Base-by-base conservation (phyloP, 2,888 invertebrate species). In the Horisme vitalbata region DNA sequence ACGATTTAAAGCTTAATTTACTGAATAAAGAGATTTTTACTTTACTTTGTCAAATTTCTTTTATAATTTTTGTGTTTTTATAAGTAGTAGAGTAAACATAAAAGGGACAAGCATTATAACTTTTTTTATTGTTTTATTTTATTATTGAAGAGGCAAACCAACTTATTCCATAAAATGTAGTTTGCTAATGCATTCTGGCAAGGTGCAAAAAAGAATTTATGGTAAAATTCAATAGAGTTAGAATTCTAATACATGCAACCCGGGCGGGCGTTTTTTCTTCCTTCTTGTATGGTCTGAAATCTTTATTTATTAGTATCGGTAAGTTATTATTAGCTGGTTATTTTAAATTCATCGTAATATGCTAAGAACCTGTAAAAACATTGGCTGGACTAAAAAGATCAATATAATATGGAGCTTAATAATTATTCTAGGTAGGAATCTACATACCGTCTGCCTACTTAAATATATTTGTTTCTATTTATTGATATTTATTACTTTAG, bases 301-400 rank as follows among this genome's bases (percentile, higher is more conserved):
- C 88, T 87, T 89, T 89, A 88, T 89, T 87, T 89, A 89, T 88
- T 87, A 87, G 87, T 79, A 80, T 76, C 80, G 70, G 78, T 79
- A 84, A 83, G 83, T 82, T 84, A 84, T 84, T 77, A 82, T 78
- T 71, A 62, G 57, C 63, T 18, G 6, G 6, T 70, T 79, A 78
- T 82, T 83, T 84, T 84, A 80, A 77, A 68, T 69, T 63, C 57
- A 55, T 59, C 67, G 75, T 79, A 80, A 79, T 73, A 77, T 73
- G 75, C 71, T 75, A 74, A 68, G 56, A 50, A 53, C 34, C 41
- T 33, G 59, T 67, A 81, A 81, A 81, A 80, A 80, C 53, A 46
- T 37, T 37, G 30, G 28, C 10, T 32, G 49, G 53, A 28, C 28
- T 52, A 38, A 5, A 18, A 18, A n/a, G n/a, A n/a, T 1, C 18